Evolutionary conservation across 2,888 invertebrate species (phyloP), one percentile per base, ranked within the genome.

Genomic region (Dryadula phaetusa): DNA sequence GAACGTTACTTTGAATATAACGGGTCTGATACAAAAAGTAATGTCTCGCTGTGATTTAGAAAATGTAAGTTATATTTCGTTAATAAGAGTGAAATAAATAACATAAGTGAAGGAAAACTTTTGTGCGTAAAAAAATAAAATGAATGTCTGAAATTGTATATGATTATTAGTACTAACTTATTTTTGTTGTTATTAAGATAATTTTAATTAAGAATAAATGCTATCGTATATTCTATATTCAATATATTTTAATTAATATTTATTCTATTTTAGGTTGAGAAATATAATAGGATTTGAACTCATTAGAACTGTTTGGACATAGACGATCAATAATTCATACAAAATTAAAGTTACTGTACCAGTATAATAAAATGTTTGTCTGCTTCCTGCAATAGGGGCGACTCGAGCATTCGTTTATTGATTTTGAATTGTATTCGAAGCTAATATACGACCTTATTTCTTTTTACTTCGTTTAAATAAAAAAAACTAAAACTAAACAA

Each of bases 351-450:
- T 3, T 34, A 20, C 16, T 25, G 16, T 20, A 34, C 34, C 34
- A 54, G 32, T 34, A 34, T 54, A n/a, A n/a, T n/a, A 14, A 18
- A 12, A 54, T 12, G 5, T 6, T 6, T 34, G 18, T 12, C 32
- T 53, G 34, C n/a, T 49, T 49, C 49, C 49, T 49, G 49, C 25
- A n/a, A 25, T 25, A 49, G 1, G 8, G 25, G n/a, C n/a, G 8
- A 25, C 8, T n/a, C 3, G 3, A 3, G 8, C 49, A 28, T 22
- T 47, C 22, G 20, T 47, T 20, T 14, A 22, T 47, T 47, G 6
- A 6, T 25, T 25, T 49, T 25, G n/a, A n/a, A 6, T n/a, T 8
- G 18, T 14, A 22, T 44, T 18, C 4, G 12, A 18, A 20, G 20
- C 1, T 10, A 20, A 12, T 20, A 4, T 12, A 12, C 46, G 10